Conservation (phyloP, 2,797 vertebrate genomes). For the Onychomys torridus region DNA sequence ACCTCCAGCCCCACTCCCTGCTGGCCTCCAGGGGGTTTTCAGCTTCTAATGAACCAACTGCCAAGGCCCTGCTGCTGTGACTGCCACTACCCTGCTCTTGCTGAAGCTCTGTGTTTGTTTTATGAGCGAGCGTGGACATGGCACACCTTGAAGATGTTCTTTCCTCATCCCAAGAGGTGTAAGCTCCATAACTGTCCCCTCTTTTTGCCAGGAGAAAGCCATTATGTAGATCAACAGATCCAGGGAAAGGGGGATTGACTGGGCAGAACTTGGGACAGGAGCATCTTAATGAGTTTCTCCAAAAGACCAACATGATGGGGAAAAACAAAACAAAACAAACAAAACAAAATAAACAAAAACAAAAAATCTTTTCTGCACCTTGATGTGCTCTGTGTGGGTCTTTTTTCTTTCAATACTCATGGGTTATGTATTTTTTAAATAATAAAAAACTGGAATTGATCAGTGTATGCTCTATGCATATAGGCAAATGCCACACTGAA, state of each 20-base stretch:
- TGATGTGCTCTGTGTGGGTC: too few relatives aligned
- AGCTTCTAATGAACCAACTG: constrained; percentile 65
- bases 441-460: neutral
- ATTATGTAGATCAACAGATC: neutral
- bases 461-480: neutral
- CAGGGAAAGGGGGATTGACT: neutral
- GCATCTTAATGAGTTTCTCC: neutral
- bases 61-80: neutral
- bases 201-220: neutral
- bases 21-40: constrained; percentile 59
- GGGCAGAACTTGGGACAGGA: neutral
- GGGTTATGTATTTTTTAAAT: neutral
- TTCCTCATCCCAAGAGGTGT: constrained; percentile 8
- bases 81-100: neutral
- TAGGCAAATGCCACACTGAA: neutral
- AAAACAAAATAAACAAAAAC: too few relatives aligned
- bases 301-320: neutral
- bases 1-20: constrained; percentile 10
- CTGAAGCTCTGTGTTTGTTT: constrained; percentile 59
- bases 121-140: constrained; percentile 21
- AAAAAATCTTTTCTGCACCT: accelerated
- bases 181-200: neutral
- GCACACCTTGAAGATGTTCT: neutral
- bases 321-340: neutral
- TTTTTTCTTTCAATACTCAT: neutral